A percentile compares a stretch with the other conserved stretches of the same genome.
These are phyloP conservation scores for Melinopterus prodromus DNA, from an alignment of 2,888 invertebrate genomes.

Conservation along the genomic window DNA sequence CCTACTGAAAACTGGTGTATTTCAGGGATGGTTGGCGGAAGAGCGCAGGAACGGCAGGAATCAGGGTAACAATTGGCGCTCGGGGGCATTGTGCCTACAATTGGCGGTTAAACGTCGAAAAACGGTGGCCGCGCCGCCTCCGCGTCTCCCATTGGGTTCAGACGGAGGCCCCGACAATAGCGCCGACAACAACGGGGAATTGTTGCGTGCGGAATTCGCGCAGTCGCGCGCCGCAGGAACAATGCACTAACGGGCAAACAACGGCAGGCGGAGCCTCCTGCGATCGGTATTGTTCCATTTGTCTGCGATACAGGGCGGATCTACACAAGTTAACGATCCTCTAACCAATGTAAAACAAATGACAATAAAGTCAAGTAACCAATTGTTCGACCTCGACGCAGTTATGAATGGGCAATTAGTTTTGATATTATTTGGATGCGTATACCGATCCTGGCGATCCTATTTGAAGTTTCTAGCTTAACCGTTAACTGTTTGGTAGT, in stretches of 20 bases:
- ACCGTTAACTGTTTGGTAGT: too few species aligned
- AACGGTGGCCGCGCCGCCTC: conserved; percentile 52
- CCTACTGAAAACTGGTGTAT: neutral
- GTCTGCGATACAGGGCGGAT: conserved; percentile 46
- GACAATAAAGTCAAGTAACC: neutral
- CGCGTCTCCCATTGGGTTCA: conserved; percentile 59
- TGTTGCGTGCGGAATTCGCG: conserved; percentile 45
- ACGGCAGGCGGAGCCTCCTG: conserved; percentile 58
- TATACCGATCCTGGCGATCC: too few species aligned
- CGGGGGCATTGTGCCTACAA: conserved; percentile 36
- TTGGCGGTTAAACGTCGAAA: conserved; percentile 47
- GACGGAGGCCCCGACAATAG: conserved; percentile 56
- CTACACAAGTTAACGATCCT: neutral
- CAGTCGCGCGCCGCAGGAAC: conserved; percentile 55
- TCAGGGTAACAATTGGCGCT: conserved; percentile 18
- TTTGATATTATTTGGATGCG: too few species aligned
- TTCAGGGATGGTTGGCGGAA: neutral
- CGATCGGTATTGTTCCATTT: conserved; percentile 60
- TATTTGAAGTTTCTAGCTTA: too few species aligned
- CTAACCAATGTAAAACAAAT: conserved; percentile 4
- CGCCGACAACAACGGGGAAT: conserved; percentile 51
- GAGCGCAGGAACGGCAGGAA: conserved; percentile 8
- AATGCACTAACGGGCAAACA: conserved; percentile 57
- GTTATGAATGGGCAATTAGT: neutral
- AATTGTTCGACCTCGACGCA: neutral